These are phyloP conservation scores for Mycalesis mineus DNA, from an alignment of 2,888 invertebrate genomes.

Conservation along the genomic window DNA sequence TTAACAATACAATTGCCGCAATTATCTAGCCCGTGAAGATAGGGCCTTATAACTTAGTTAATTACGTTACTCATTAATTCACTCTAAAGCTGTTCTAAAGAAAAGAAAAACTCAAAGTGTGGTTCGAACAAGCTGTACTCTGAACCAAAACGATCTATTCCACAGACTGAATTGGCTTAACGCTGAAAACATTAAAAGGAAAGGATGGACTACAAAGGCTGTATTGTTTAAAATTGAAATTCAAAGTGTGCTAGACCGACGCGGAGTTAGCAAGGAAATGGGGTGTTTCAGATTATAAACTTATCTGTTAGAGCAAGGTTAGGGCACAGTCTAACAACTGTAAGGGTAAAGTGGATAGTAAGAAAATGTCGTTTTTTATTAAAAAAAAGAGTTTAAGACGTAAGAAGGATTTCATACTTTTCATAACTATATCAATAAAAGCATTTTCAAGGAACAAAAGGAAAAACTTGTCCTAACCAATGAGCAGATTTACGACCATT, in stretches of 20 bases:
- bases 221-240: slow-evolving; percentile 36
- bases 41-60: too few relatives aligned
- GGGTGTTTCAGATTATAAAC: slow-evolving; percentile 39
- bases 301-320: slow-evolving; percentile 23
- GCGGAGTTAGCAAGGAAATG: slow-evolving; percentile 37
- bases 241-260: slow-evolving; percentile 30
- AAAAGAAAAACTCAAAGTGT: neutral
- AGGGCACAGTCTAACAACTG: too few relatives aligned
- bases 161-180: neutral
- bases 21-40: too few relatives aligned
- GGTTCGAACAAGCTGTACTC: neutral
- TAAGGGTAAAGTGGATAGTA: slow-evolving; percentile 7
- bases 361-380: neutral
- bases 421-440: too few relatives aligned
- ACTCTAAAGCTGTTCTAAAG: neutral
- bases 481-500: too few relatives aligned
- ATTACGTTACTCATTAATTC: neutral
- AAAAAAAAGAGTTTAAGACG: too few relatives aligned
- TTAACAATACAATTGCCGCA: too few relatives aligned
- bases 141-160: neutral
- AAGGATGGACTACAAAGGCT: slow-evolving; percentile 16
- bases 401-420: too few relatives aligned
- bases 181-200: slow-evolving; percentile 16
- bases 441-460: too few relatives aligned
- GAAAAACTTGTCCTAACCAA: too few relatives aligned